A percentile compares a stretch with the other conserved stretches of the same genome.
Evolutionary conservation across 2,888 invertebrate genomes (phyloP).

Genomic region (Epistrophe grossulariae): DNA sequence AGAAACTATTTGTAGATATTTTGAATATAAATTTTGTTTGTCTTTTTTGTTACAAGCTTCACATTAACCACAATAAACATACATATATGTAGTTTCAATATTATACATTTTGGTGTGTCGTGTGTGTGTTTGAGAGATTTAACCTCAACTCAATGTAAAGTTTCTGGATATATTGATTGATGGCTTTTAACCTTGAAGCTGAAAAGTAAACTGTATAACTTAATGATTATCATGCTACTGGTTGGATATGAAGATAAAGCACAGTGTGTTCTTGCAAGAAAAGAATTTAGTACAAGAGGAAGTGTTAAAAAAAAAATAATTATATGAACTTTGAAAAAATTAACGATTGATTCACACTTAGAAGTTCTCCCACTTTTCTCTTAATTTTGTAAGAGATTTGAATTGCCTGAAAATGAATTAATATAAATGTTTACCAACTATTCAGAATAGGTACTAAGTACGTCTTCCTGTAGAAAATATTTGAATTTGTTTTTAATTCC

Average conservation of each 20-base stretch:
- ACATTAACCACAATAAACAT: neutral
- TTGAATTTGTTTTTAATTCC: too few species aligned
- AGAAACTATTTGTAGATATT: conserved; percentile 26
- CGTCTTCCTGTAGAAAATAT: too few species aligned
- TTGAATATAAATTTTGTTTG: conserved; percentile 17
- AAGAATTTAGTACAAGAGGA: neutral
- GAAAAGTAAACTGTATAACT: conserved; percentile 31
- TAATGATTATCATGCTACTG: neutral
- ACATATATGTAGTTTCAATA: conserved; percentile 4
- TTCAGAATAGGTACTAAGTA: too few species aligned
- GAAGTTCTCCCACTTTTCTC: too few species aligned
- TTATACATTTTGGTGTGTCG: neutral
- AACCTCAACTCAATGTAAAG: conserved; percentile 1
- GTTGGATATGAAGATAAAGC: neutral
- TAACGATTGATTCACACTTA: neutral
- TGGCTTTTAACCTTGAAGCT: conserved; percentile 19
- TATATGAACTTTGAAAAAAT: neutral
- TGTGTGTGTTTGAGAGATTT: neutral
- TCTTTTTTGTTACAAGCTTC: conserved; percentile 6
- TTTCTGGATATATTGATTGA: conserved; percentile 13
- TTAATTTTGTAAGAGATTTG: too few species aligned
- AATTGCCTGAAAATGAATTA: too few species aligned
- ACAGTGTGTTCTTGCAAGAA: neutral
- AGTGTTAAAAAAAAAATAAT: neutral
- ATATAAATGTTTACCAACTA: too few species aligned